Evolutionary conservation across 1,140 invertebrate species (phyloP).

Genomic region (Tribolium madens): DNA sequence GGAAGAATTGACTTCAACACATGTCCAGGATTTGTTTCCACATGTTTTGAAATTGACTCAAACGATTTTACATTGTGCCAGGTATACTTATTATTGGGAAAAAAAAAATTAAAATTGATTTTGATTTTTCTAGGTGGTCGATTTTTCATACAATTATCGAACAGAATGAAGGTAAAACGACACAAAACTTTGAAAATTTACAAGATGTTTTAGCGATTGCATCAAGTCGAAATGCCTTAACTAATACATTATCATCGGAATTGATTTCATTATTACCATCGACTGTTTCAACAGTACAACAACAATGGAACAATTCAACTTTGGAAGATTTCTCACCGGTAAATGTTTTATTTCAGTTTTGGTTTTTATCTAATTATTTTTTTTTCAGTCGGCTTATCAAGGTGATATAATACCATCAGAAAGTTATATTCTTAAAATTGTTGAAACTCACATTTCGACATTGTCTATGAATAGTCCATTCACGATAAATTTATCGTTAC

Average conservation of each 20-base stretch:
- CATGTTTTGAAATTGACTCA: constrained; percentile 73
- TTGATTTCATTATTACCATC: constrained; percentile 72
- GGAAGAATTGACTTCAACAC: constrained; percentile 57
- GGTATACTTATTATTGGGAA: constrained; percentile 25
- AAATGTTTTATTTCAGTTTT: constrained; percentile 45
- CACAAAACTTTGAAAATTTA: constrained; percentile 68
- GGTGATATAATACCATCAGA: constrained; percentile 87
- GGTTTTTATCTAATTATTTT: constrained; percentile 39
- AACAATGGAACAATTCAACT: constrained; percentile 74
- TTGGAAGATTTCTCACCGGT: constrained; percentile 63
- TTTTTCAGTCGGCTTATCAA: constrained; percentile 77
- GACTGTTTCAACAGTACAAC: constrained; percentile 71
- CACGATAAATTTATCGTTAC: constrained; percentile 76
- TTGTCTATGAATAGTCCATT: constrained; percentile 72
- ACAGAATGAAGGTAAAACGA: constrained; percentile 67
- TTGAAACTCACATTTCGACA: constrained; percentile 71
- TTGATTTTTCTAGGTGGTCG: constrained; percentile 53
- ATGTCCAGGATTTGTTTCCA: constrained; percentile 73
- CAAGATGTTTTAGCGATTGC: constrained; percentile 74
- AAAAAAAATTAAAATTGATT: not conserved
- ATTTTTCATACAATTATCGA: constrained; percentile 66
- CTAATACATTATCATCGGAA: constrained; percentile 69
- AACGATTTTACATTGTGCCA: constrained; percentile 68
- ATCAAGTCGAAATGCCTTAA: constrained; percentile 66
- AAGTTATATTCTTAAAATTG: constrained; percentile 78